Base-by-base conservation (phyloP, 2,113 vertebrate genomes). In the Hemibagrus wyckioides region DNA sequence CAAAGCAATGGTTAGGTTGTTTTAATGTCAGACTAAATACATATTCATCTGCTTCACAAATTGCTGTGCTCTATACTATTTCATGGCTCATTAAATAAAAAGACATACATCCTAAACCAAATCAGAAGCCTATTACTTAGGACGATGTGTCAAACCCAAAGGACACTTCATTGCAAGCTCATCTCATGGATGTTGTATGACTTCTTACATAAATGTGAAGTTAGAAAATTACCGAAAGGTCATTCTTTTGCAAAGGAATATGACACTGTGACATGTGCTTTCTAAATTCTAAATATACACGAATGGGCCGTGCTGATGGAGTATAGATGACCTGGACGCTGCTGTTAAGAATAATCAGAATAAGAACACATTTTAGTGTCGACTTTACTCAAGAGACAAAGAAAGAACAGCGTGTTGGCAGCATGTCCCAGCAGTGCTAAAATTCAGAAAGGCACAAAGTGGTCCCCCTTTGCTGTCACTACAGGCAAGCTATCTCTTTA, bases 31-130 rank as follows among this genome's bases (percentile, higher is more conserved):
- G 39, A 89, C 71, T 75, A 52, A 59, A 48, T 83, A 33, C 14
- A 17, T 9, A 36, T 30, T 36, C 36, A 65, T 39, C n/a, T 25
- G 76, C 19, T 36, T 86, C 25, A 71, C 71, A n/a, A 56, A 69
- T 52, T 54, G 71, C 57, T 80, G 86, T 85, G 52, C 48, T 88
- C 92, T 92, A 92, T 92, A 94, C 82, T 41, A 75, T 52, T 39
- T 75, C 33, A 28, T 75, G 36, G 23, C 67, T 41, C 9, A 85
- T 59, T 48, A 41, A 71, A 56, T 14, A 28, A 85, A 73, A 41
- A 28, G 6, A 30, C 69, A 75, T 10, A 28, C 3, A 63, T 25
- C 65, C 67, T 9, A 25, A 44, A 41, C 30, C 54, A 54, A 28
- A 84, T 33, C 44, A 52, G 9, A 41, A 33, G 50, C 36, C 23